Percentiles rank a stretch among this genome's conserved stretches.
Evolutionary conservation across 2,797 vertebrate genomes (phyloP).

Genomic region (Platyrinchus mystaceus): DNA sequence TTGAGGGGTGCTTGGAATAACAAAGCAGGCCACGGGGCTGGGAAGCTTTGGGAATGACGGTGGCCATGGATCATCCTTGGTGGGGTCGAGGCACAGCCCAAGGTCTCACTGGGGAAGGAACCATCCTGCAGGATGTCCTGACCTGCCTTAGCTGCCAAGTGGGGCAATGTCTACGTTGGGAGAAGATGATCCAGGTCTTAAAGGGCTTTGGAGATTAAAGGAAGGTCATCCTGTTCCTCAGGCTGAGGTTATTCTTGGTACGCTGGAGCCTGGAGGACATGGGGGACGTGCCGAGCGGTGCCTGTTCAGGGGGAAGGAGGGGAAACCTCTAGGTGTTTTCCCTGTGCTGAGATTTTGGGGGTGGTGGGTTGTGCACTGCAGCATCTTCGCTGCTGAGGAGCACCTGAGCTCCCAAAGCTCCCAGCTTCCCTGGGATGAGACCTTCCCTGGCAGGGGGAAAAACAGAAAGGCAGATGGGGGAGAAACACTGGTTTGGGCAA

Average conservation of each 20-base stretch:
- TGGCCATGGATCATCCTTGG: background rate
- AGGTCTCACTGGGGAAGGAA: background rate
- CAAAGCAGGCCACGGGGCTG: fast-evolving
- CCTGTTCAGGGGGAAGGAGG: background rate
- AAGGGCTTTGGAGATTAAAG: constrained; percentile 55
- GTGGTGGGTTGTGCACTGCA: fast-evolving
- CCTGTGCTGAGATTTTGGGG: background rate
- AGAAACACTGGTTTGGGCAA: background rate
- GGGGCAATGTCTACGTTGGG: background rate
- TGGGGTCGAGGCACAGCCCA: background rate
- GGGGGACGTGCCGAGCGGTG: background rate
- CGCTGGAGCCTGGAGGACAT: background rate
- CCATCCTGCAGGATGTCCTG: background rate
- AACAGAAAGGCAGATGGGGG: background rate
- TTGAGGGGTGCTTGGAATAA: no score
- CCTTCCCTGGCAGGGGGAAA: background rate
- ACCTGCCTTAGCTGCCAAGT: background rate
- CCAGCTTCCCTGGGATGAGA: background rate
- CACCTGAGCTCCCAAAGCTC: background rate
- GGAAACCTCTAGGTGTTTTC: fast-evolving
- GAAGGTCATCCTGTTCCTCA: constrained; percentile 12
- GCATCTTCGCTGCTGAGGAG: background rate
- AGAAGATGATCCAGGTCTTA: constrained; percentile 64
- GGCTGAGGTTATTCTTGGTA: background rate
- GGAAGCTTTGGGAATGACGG: background rate